Evolutionary conservation across 2,113 vertebrate species (phyloP).

Genomic region (Sus scrofa): T2T-Sscrofa CM000819.6:20680001-20680500

Average conservation of each 20-base stretch:
- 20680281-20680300: neutral
- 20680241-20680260: neutral
- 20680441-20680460: neutral
- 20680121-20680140: neutral
- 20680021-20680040: slow-evolving; percentile 29
- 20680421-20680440: neutral
- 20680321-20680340: neutral
- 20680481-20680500: neutral
- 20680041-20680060: neutral
- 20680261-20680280: neutral
- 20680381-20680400: neutral
- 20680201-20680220: neutral
- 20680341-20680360: neutral
- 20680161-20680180: neutral
- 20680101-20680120: neutral
- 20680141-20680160: neutral
- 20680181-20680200: neutral
- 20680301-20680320: neutral
- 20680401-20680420: neutral
- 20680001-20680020: slow-evolving; percentile 21
- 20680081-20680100: neutral
- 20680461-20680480: neutral
- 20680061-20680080: neutral
- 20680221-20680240: neutral
- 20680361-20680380: neutral